phyloP scores from a whole-genome alignment of 1,140 invertebrate genomes.

The Andrena cerasifolii region DNA sequence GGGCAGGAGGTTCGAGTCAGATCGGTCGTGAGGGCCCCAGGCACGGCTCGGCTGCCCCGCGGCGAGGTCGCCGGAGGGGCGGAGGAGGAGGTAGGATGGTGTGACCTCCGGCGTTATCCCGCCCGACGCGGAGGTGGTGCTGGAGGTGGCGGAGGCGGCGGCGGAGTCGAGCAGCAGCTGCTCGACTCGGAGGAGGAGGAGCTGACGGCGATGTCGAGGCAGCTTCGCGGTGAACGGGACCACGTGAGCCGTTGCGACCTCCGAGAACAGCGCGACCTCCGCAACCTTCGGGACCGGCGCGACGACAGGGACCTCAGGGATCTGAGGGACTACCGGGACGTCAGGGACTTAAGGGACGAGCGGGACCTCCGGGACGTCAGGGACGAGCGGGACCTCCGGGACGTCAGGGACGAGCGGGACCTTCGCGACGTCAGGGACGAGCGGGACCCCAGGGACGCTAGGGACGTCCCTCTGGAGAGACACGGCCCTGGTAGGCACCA shows the following conservation, averaged over 20 bases:
- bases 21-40: conserved; percentile 75
- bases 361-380: conserved; percentile 36
- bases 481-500: conserved; percentile 49
- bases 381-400: background rate
- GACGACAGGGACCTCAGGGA: conserved; percentile 65
- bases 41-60: conserved; percentile 73
- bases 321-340: conserved; percentile 63
- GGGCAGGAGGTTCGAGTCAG: conserved; percentile 74
- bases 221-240: conserved; percentile 72
- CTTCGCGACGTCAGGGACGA: background rate
- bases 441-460: no score
- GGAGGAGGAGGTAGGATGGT: conserved; percentile 79
- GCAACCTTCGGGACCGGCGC: conserved; percentile 66
- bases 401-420: background rate
- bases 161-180: conserved; percentile 77
- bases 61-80: conserved; percentile 71
- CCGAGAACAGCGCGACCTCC: conserved; percentile 60
- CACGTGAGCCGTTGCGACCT: conserved; percentile 65
- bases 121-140: conserved; percentile 72
- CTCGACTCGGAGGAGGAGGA: conserved; percentile 79
- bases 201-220: conserved; percentile 76
- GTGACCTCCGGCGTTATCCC: conserved; percentile 78
- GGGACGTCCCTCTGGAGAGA: conserved; percentile 44
- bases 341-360: conserved; percentile 58
- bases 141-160: conserved; percentile 63